Conservation (phyloP, 2,113 vertebrate genomes). For the Pontoporia blainvillei region DNA sequence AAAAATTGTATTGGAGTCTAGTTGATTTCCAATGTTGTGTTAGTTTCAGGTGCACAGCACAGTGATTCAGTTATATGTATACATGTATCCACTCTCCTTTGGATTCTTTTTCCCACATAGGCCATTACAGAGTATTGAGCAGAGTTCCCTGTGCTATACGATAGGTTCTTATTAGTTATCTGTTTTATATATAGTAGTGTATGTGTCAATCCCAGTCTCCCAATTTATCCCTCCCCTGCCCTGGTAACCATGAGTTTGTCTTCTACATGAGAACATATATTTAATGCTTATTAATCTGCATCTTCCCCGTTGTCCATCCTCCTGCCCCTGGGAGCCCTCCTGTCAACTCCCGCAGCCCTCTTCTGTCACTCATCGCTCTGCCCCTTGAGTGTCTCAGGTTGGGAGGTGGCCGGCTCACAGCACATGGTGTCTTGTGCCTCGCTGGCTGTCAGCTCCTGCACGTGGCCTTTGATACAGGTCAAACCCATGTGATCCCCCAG, state of each 20-base stretch:
- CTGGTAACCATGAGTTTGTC: neutral
- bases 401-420: neutral
- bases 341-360: neutral
- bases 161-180: neutral
- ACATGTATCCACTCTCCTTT: neutral
- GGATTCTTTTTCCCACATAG: too few relatives aligned
- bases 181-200: neutral
- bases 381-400: neutral
- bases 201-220: neutral
- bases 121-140: neutral
- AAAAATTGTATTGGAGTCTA: neutral
- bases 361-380: fast-evolving
- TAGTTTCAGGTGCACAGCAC: neutral
- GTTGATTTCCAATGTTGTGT: neutral
- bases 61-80: neutral
- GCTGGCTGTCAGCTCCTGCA: neutral
- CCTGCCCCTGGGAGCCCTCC: neutral
- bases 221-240: neutral
- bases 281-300: too few relatives aligned
- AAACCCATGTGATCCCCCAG: neutral
- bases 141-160: neutral
- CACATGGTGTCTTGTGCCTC: neutral
- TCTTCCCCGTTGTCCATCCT: neutral
- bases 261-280: neutral
- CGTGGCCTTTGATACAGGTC: neutral